phyloP scores from a whole-genome alignment of 1,140 invertebrate genomes.

The Hormaphis cornu region DNA sequence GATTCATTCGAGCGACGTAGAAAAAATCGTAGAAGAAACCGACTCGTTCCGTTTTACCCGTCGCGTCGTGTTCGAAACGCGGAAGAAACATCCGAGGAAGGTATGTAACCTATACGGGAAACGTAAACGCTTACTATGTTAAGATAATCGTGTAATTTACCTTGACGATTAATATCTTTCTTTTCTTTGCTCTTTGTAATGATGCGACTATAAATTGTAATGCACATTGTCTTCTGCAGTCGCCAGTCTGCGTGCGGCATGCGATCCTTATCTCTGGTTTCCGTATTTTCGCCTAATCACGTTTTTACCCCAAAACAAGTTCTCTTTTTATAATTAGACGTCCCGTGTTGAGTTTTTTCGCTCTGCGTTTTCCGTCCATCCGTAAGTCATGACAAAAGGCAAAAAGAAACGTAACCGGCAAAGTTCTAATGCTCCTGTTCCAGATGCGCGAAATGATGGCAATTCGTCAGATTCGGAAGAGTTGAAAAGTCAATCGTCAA shows the following conservation, averaged over 20 bases:
- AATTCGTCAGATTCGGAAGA: conserved; percentile 12
- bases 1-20: too few relatives aligned
- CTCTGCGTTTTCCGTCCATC: neutral
- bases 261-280: neutral
- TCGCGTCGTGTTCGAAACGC: too few relatives aligned
- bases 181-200: too few relatives aligned
- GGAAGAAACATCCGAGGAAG: too few relatives aligned
- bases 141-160: too few relatives aligned
- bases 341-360: conserved; percentile 28
- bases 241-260: neutral
- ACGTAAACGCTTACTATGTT: too few relatives aligned
- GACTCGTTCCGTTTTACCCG: too few relatives aligned
- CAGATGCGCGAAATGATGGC: conserved; percentile 6
- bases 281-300: conserved; percentile 15
- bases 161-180: too few relatives aligned
- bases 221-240: neutral
- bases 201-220: too few relatives aligned
- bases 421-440: conserved; percentile 27
- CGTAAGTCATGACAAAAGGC: conserved; percentile 25
- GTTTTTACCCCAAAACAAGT: neutral
- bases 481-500: neutral
- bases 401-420: conserved; percentile 31
- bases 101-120: too few relatives aligned
- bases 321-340: conserved; percentile 16
- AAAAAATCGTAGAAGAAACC: too few relatives aligned